These are phyloP conservation scores for Macroglossus sobrinus DNA, from an alignment of 2,113 vertebrate genomes.

Conservation along the genomic window DNA sequence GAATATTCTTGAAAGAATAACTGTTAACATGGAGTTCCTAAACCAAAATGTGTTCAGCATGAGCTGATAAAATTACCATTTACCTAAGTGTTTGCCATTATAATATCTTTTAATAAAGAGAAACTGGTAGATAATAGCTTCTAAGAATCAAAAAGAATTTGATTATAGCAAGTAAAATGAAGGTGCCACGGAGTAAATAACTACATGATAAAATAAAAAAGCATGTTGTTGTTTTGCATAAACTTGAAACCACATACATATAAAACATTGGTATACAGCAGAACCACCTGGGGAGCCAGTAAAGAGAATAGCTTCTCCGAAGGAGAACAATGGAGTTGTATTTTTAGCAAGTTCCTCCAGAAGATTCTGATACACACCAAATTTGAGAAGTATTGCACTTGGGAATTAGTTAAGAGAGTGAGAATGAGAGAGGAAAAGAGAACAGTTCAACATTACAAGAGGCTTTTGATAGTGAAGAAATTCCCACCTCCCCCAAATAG, in stretches of 20 bases:
- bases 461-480: not conserved
- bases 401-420: not conserved
- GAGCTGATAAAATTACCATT: not conserved
- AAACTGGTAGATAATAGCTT: not conserved
- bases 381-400: not conserved
- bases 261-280: not conserved
- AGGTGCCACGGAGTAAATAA: not conserved
- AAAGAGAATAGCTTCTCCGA: not conserved
- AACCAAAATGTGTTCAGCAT: slow-evolving; percentile 19
- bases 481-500: not conserved
- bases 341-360: not conserved
- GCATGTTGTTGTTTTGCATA: not conserved
- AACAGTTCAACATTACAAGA: not conserved
- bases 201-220: not conserved
- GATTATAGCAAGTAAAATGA: not conserved
- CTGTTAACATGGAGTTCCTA: not conserved
- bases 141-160: not conserved
- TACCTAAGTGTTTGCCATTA: not conserved
- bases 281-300: not conserved
- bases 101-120: not conserved
- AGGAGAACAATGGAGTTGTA: not conserved
- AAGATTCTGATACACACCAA: not conserved
- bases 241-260: not conserved
- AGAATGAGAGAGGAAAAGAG: not conserved
- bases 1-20: slow-evolving; percentile 45